Conservation (phyloP, 2,797 vertebrate genomes). For the Helarctos malayanus region DNA sequence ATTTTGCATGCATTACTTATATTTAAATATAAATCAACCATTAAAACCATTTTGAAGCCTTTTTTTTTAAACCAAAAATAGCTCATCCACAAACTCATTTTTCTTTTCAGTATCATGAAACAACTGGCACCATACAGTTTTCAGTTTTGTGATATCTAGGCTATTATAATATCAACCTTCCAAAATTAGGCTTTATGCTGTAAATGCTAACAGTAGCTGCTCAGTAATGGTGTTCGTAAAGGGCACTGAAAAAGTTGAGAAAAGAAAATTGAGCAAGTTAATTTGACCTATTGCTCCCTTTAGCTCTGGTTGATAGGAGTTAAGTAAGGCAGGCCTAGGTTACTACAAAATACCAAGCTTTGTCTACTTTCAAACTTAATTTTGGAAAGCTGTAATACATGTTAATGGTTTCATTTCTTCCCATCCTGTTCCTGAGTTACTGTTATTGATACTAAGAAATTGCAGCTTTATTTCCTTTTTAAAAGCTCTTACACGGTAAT, state of each 20-base stretch:
- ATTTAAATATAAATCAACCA: constrained; percentile 30
- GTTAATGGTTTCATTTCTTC: constrained; percentile 37
- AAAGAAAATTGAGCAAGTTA: constrained; percentile 67
- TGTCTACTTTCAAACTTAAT: constrained; percentile 47
- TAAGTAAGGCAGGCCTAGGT: not conserved
- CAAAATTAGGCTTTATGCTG: constrained; percentile 53
- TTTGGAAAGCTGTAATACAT: constrained; percentile 43
- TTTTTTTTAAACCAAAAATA: not conserved
- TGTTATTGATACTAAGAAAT: constrained; percentile 40
- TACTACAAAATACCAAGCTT: not conserved
- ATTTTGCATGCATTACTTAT: constrained; percentile 15
- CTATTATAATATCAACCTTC: constrained; percentile 22
- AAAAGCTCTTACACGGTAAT: constrained; percentile 14
- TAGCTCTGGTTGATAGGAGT: not conserved
- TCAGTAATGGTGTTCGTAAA: constrained; percentile 38
- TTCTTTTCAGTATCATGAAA: constrained; percentile 30
- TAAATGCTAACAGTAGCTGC: constrained; percentile 37
- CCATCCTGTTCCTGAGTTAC: constrained; percentile 26
- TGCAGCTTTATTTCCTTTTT: constrained; percentile 43
- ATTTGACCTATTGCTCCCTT: constrained; percentile 34
- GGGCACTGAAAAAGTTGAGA: not conserved
- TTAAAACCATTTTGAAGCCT: constrained; percentile 19
- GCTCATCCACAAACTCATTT: constrained; percentile 16
- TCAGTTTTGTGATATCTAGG: constrained; percentile 54
- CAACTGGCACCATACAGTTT: not conserved